Conservation (phyloP, 2,888 invertebrate species). For the Salticus scenicus region DNA sequence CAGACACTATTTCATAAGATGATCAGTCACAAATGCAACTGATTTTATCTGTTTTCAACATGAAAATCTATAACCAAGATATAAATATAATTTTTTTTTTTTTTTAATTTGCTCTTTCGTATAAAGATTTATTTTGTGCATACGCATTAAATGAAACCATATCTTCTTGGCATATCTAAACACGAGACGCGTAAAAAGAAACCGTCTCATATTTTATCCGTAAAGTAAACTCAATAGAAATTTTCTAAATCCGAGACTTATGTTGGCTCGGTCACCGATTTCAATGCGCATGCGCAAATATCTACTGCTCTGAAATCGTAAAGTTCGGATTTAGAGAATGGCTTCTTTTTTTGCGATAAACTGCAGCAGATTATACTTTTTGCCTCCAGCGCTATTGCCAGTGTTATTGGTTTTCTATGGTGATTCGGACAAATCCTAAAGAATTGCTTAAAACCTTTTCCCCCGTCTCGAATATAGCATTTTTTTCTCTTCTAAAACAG, state of each 20-base stretch:
- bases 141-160: no score
- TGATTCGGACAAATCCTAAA: constrained; percentile 63
- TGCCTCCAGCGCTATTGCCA: constrained; percentile 17
- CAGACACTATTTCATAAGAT: no score
- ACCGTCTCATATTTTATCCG: neutral
- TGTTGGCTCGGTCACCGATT: neutral
- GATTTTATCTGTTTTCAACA: no score
- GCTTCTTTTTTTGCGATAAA: constrained; percentile 40
- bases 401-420: constrained; percentile 63
- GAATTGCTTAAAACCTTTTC: constrained; percentile 52
- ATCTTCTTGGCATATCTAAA: no score
- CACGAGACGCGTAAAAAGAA: no score
- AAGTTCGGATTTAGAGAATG: constrained; percentile 46
- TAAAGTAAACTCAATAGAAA: constrained; percentile 3
- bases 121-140: no score
- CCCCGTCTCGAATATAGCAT: constrained; percentile 25
- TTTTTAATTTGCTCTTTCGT: no score
- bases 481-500: no score
- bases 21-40: no score
- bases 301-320: constrained; percentile 18
- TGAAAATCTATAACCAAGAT: no score
- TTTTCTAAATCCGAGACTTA: constrained; percentile 30
- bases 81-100: no score
- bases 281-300: constrained; percentile 27
- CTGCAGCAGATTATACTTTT: constrained; percentile 14